Conservation (phyloP, 2,888 invertebrate species). For the Augiades crinisus region DNA sequence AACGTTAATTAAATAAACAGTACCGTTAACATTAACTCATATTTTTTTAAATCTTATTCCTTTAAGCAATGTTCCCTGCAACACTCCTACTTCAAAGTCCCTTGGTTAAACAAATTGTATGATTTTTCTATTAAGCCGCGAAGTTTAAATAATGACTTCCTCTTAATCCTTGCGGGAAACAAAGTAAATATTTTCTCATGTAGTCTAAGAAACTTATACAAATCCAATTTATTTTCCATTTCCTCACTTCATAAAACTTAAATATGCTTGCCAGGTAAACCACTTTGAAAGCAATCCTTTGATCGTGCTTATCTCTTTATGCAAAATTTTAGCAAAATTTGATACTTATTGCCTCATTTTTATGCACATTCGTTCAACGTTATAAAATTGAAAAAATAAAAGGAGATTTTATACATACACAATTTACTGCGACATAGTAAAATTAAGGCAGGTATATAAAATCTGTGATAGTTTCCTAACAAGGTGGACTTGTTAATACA, state of each 20-base stretch:
- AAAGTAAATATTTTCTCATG: slow-evolving; percentile 67
- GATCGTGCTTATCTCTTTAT: slow-evolving; percentile 74
- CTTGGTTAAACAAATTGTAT: slow-evolving; percentile 21
- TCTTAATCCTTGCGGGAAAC: slow-evolving; percentile 56
- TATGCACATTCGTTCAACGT: slow-evolving; percentile 26
- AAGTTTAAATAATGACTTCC: slow-evolving; percentile 44
- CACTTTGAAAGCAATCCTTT: slow-evolving; percentile 79
- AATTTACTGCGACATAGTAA: neutral
- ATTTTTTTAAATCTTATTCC: neutral
- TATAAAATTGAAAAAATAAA: slow-evolving; percentile 6
- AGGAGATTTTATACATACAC: neutral
- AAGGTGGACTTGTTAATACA: slow-evolving; percentile 27
- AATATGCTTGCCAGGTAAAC: slow-evolving; percentile 78
- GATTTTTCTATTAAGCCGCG: slow-evolving; percentile 39
- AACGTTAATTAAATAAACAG: too few species aligned
- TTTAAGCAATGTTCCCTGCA: neutral
- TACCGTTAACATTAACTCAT: too few species aligned
- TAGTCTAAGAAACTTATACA: slow-evolving; percentile 74
- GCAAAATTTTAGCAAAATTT: slow-evolving; percentile 73
- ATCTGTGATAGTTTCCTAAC: slow-evolving; percentile 16
- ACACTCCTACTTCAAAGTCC: neutral
- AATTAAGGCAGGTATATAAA: neutral
- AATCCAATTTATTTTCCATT: slow-evolving; percentile 81
- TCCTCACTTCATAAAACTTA: slow-evolving; percentile 80
- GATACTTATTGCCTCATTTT: slow-evolving; percentile 46